Evolutionary conservation across 2,797 vertebrate genomes (phyloP), one percentile per base, ranked within the genome.

Genomic region (Rhabdomys pumilio): DNA sequence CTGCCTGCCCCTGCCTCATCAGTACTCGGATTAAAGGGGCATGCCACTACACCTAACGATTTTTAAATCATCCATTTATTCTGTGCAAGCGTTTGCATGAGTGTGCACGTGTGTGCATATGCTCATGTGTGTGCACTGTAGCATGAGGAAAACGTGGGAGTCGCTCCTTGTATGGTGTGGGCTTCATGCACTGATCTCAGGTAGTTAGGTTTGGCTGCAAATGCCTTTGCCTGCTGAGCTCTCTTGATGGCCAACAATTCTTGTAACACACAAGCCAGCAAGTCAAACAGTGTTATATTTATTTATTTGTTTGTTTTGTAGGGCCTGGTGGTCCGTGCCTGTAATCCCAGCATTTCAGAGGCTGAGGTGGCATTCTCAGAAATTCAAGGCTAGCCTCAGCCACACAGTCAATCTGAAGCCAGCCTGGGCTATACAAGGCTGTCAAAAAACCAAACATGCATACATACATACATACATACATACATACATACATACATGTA

Each of bases 11-110:
- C 83, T 69, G 63, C 44, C 10, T 53, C 44, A 12, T 20, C 7
- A 53, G 63, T 9, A 3, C 12, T 69, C 22, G 31, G 44, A 85
- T 85, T 50, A 67, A 69, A 85, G 31, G 63, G 34, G 19, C n/a
- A 11, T 0, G 3, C 44, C 44, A 67, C 19, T 13, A 14, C 6
- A 12, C 20, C 6, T 8, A 0, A 47, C 44, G 24, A 50, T 15
- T 17, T 77, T 77, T 77, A 50, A 50, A 17, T 50, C 8, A 31
- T 47, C 24, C 38, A 6, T 77, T 77, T 77, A 31, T 50, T 31
- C 47, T 31, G 44, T 77, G 75, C 6, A 1, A 31, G 75, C 26
- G 4, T 77, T 44, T 77, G 26, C 7, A 15, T 77, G 44, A 26
- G 24, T 13, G 12, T 26, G 24, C 41, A 44, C 41, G 7, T 34